phyloP scores from a whole-genome alignment of 2,797 vertebrate genomes.

The Kryptopterus vitreolus region DNA sequence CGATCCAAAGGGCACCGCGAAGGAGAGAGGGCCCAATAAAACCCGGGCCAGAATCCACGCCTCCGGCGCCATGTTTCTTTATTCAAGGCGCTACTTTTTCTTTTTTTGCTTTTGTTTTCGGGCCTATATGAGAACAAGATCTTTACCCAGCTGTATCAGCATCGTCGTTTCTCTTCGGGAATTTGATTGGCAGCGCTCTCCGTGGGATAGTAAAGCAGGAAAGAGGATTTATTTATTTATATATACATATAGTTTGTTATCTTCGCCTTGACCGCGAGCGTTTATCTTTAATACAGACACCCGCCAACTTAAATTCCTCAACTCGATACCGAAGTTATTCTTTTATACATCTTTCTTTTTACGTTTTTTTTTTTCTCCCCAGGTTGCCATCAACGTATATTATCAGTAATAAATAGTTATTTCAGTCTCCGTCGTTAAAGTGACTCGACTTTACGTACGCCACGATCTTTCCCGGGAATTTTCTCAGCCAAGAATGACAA shows the following conservation, averaged over 20 bases:
- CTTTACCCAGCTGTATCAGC: conserved; percentile 48
- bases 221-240: conserved; percentile 32
- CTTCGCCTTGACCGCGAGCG: too few relatives aligned
- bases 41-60: conserved; percentile 9
- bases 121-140: not conserved
- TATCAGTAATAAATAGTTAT: not conserved
- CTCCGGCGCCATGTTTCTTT: conserved; percentile 27
- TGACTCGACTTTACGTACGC: not conserved
- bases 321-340: conserved; percentile 4
- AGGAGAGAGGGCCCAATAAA: conserved; percentile 40
- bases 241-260: not conserved
- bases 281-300: too few relatives aligned
- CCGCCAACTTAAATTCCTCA: not conserved
- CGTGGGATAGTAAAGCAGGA: conserved; percentile 12
- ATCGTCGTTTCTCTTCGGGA: conserved; percentile 22
- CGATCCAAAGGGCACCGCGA: conserved; percentile 27
- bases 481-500: conserved; percentile 7
- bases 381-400: not conserved
- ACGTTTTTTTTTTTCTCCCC: not conserved
- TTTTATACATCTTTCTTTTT: not conserved
- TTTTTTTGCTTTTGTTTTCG: not conserved
- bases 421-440: not conserved
- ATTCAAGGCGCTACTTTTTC: conserved; percentile 18
- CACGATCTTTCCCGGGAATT: not conserved
- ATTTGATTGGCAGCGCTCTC: conserved; percentile 38